Percentiles rank a stretch among this genome's conserved stretches.
These are phyloP conservation scores for Hycleus phaleratus DNA, from an alignment of 1,140 invertebrate species.

Conservation along the genomic window DNA sequence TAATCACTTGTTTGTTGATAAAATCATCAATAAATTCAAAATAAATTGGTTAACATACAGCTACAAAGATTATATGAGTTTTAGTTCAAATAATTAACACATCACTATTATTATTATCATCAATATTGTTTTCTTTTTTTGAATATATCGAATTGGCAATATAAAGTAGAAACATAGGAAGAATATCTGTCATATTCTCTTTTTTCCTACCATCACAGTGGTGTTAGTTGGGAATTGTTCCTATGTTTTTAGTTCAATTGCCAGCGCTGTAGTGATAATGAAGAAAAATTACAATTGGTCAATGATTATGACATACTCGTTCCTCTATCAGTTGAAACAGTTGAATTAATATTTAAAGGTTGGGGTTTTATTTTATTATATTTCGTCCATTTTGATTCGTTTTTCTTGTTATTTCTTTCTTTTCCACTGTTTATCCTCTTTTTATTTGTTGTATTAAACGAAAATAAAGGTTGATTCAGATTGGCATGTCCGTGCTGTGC, in stretches of 20 bases:
- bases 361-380: background rate
- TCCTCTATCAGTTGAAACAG: background rate
- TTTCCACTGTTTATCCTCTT: background rate
- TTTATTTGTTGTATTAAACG: constrained; percentile 42
- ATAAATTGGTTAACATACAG: no score
- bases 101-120: no score
- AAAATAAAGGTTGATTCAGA: constrained; percentile 58
- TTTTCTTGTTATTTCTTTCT: background rate
- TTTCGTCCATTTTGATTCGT: background rate
- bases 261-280: background rate
- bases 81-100: no score
- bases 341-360: background rate
- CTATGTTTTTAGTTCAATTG: no score
- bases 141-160: background rate
- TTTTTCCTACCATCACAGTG: no score
- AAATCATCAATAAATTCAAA: no score
- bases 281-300: background rate
- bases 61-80: no score
- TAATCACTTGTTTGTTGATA: no score
- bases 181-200: no score
- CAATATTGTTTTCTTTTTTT: background rate
- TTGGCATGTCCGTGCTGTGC: constrained; percentile 45
- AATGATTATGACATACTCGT: background rate
- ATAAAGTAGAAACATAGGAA: background rate
- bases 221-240: background rate